phyloP scores from a whole-genome alignment of 2,888 invertebrate species.

The Cephus pygmeus region DNA sequence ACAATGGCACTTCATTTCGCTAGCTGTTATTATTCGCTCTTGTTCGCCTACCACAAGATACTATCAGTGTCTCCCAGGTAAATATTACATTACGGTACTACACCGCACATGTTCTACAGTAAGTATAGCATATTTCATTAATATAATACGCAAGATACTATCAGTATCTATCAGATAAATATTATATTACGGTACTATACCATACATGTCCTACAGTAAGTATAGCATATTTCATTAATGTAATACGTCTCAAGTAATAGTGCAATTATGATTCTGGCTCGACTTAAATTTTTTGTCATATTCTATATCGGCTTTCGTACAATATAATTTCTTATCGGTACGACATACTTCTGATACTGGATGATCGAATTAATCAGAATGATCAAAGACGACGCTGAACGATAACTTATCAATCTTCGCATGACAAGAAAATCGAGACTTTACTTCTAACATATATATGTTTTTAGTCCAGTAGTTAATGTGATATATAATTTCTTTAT shows the following conservation, averaged over 20 bases:
- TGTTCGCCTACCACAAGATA: not conserved
- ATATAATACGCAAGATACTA: too few species aligned
- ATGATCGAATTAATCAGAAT: not conserved
- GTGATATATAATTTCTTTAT: not conserved
- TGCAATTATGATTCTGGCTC: not conserved
- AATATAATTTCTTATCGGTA: not conserved
- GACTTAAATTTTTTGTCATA: not conserved
- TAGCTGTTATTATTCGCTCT: not conserved
- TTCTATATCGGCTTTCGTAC: not conserved
- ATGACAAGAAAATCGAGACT: not conserved
- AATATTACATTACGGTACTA: not conserved
- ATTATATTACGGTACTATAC: too few species aligned
- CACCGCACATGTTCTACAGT: not conserved
- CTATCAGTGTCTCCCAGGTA: not conserved
- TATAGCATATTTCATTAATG: not conserved
- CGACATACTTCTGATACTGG: not conserved
- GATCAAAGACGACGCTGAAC: not conserved
- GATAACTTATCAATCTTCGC: not conserved
- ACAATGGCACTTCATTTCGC: not conserved
- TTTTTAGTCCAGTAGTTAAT: not conserved
- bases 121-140: too few species aligned
- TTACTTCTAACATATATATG: not conserved
- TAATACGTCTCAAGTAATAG: not conserved
- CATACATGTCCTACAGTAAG: too few species aligned
- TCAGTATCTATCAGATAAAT: too few species aligned